Conservation (phyloP, 2,888 invertebrate species). For the Chrysolina americana region DNA sequence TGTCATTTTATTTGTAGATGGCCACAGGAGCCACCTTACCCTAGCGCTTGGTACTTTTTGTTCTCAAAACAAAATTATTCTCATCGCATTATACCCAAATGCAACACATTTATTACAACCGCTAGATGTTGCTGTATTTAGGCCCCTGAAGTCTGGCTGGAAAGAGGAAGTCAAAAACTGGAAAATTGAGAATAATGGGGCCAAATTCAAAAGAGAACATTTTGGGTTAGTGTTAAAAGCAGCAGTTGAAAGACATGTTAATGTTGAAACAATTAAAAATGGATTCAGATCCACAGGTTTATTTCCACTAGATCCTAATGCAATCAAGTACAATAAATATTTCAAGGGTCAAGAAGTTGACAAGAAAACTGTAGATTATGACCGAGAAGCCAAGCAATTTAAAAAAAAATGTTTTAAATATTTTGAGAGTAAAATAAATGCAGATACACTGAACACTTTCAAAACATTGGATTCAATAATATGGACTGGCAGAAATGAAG, state of each 20-base stretch:
- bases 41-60: constrained; percentile 28
- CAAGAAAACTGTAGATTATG: constrained; percentile 24
- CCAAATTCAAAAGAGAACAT: constrained; percentile 30
- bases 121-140: constrained; percentile 29
- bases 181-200: constrained; percentile 26
- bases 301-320: constrained; percentile 19
- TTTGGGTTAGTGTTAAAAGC: constrained; percentile 31
- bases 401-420: constrained; percentile 11
- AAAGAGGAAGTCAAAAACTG: constrained; percentile 31
- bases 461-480: constrained; percentile 26
- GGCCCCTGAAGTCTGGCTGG: constrained; percentile 31
- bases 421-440: constrained; percentile 23
- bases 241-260: constrained; percentile 34
- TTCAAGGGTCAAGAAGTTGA: constrained; percentile 24
- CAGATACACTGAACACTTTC: constrained; percentile 28
- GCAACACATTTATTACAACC: constrained; percentile 34
- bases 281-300: constrained; percentile 23
- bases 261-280: constrained; percentile 33
- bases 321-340: constrained; percentile 29
- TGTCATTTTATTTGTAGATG: constrained; percentile 35
- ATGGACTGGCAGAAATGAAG: constrained; percentile 26
- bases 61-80: constrained; percentile 30
- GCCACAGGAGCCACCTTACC: constrained; percentile 28
- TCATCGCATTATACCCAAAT: constrained; percentile 33
- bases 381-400: constrained; percentile 20